These are phyloP conservation scores for Stenodera caucasica DNA, from an alignment of 2,888 invertebrate genomes.

Conservation along the genomic window DNA sequence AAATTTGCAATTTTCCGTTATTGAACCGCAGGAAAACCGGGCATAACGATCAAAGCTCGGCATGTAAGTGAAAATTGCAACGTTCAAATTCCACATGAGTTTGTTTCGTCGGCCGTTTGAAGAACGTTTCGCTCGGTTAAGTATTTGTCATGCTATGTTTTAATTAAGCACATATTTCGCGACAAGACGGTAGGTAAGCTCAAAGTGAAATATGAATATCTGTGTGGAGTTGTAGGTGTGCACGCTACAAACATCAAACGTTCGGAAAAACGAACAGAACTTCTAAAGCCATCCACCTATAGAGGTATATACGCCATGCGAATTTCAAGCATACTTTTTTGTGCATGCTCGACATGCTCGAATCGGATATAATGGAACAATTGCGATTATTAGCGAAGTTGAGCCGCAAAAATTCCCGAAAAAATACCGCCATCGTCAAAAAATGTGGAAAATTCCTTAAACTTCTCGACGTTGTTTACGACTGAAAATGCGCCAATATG, in stretches of 20 bases:
- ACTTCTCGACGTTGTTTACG: no score
- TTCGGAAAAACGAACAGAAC: conserved; percentile 42
- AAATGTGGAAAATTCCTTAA: not conserved
- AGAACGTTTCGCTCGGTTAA: conserved; percentile 46
- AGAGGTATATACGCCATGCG: conserved; percentile 3
- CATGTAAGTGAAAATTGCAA: conserved; percentile 7
- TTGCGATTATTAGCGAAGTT: conserved; percentile 8
- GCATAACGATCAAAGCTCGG: conserved; percentile 7
- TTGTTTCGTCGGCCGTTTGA: conserved; percentile 38
- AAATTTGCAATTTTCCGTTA: no score
- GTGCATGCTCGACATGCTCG: no score
- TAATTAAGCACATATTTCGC: conserved; percentile 54
- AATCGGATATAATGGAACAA: no score
- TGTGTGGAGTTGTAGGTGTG: not conserved
- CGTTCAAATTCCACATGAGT: conserved; percentile 8
- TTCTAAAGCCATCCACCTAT: conserved; percentile 35
- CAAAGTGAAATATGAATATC: conserved; percentile 39
- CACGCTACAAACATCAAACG: conserved; percentile 43
- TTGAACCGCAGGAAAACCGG: not conserved
- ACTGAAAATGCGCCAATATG: no score
- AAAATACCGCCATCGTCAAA: not conserved
- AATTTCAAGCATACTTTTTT: conserved; percentile 1
- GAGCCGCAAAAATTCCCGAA: conserved; percentile 3
- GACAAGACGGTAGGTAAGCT: conserved; percentile 47
- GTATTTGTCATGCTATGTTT: conserved; percentile 55